These are phyloP conservation scores for Heliconius hortense DNA, from an alignment of 2,888 invertebrate genomes.

Conservation along the genomic window DNA sequence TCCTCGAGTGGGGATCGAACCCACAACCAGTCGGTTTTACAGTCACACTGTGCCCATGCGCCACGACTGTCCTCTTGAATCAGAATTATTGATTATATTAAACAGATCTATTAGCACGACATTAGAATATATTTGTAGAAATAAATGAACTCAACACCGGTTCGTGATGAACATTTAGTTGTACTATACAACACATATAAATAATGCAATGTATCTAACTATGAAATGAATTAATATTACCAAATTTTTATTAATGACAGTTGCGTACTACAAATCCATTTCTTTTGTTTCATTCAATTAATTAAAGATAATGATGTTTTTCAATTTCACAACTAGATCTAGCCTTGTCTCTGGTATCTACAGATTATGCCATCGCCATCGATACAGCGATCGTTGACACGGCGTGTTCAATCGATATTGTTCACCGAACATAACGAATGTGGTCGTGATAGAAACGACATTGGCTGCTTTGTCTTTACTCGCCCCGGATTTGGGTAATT, in stretches of 20 bases:
- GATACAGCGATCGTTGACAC: slow-evolving; percentile 61
- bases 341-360: slow-evolving; percentile 47
- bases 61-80: too few relatives aligned
- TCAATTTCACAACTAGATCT: slow-evolving; percentile 42
- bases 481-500: slow-evolving; percentile 70
- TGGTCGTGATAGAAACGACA: slow-evolving; percentile 70
- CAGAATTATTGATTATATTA: too few relatives aligned
- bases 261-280: slow-evolving; percentile 16
- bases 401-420: slow-evolving; percentile 54
- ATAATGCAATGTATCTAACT: not conserved
- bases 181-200: not conserved
- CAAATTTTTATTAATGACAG: slow-evolving; percentile 21
- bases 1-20: too few relatives aligned
- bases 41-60: too few relatives aligned
- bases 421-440: slow-evolving; percentile 58
- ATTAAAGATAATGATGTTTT: slow-evolving; percentile 39
- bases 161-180: not conserved
- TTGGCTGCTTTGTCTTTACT: slow-evolving; percentile 68
- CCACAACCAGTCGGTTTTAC: too few relatives aligned
- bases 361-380: slow-evolving; percentile 54
- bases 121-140: not conserved
- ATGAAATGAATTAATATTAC: not conserved
- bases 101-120: not conserved
- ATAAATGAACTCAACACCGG: not conserved
- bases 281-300: slow-evolving; percentile 27